Evolutionary conservation across 2,888 invertebrate genomes (phyloP).

Genomic region (Criorhina ranunculi): DNA sequence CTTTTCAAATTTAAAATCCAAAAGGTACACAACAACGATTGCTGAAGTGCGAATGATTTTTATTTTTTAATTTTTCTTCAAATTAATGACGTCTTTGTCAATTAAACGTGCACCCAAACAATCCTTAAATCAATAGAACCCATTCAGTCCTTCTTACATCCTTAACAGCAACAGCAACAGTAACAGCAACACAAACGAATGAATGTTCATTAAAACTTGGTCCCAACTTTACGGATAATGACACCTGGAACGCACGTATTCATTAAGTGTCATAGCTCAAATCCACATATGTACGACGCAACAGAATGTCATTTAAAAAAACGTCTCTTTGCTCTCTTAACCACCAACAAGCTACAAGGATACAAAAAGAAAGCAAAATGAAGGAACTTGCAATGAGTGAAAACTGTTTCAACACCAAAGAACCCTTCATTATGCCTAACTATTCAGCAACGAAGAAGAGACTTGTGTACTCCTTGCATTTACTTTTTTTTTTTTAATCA

Average conservation of each 20-base stretch:
- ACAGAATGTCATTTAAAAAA: slow-evolving; percentile 50
- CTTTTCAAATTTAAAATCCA: slow-evolving; percentile 2
- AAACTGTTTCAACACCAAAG: slow-evolving; percentile 71
- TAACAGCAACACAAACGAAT: slow-evolving; percentile 24
- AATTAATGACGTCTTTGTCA: slow-evolving; percentile 47
- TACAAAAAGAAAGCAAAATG: background rate
- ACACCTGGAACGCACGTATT: slow-evolving; percentile 58
- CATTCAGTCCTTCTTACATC: slow-evolving; percentile 20
- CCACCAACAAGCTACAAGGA: slow-evolving; percentile 1
- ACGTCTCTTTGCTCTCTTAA: background rate
- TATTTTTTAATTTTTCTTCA: slow-evolving; percentile 37
- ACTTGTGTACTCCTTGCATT: slow-evolving; percentile 65
- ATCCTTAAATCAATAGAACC: slow-evolving; percentile 11
- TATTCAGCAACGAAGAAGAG: slow-evolving; percentile 67
- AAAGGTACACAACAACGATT: background rate
- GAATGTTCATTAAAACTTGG: slow-evolving; percentile 70
- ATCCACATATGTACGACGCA: slow-evolving; percentile 33
- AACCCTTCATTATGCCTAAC: slow-evolving; percentile 75
- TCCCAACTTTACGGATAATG: slow-evolving; percentile 55
- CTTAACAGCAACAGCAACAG: slow-evolving; percentile 15
- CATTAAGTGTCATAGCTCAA: slow-evolving; percentile 71
- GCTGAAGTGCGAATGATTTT: slow-evolving; percentile 33
- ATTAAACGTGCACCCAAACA: slow-evolving; percentile 44
- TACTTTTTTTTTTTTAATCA: slow-evolving; percentile 73
- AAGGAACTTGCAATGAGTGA: slow-evolving; percentile 47